Evolutionary conservation across 2,888 invertebrate species (phyloP).

Genomic region (Eilema depressum): DNA sequence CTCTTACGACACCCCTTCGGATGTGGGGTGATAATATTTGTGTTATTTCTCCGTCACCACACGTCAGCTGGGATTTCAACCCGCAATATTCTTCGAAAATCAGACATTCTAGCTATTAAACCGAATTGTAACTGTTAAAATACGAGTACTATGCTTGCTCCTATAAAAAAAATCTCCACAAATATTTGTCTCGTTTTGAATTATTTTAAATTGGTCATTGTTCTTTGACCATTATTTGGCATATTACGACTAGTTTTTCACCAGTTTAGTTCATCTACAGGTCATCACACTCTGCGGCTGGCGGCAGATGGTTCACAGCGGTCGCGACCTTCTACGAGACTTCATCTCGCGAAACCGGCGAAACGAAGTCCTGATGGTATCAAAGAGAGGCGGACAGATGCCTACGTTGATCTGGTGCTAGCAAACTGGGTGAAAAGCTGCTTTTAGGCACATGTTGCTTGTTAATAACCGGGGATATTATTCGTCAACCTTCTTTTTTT

Average conservation of each 20-base stretch:
- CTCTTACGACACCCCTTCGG: too few relatives aligned
- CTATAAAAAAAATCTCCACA: background rate
- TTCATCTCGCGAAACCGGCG: background rate
- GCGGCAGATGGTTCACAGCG: background rate
- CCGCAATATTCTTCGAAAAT: background rate
- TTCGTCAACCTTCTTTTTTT: too few relatives aligned
- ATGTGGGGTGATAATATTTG: too few relatives aligned
- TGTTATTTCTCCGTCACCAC: too few relatives aligned
- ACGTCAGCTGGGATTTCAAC: background rate
- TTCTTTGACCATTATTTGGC: background rate
- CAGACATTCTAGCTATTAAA: background rate
- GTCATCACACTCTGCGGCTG: background rate
- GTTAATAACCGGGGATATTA: too few relatives aligned
- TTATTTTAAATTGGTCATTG: constrained; percentile 1
- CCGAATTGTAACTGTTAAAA: background rate
- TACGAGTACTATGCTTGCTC: too few relatives aligned
- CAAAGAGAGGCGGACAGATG: background rate
- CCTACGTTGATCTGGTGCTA: background rate
- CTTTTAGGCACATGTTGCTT: too few relatives aligned
- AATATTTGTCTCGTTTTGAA: background rate
- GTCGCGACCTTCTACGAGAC: background rate
- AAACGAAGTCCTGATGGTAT: background rate
- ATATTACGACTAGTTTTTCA: background rate
- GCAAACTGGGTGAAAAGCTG: too few relatives aligned
- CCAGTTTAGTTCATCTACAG: too few relatives aligned